phyloP scores from a whole-genome alignment of 2,888 invertebrate species.

The Aphidius colemani region DNA sequence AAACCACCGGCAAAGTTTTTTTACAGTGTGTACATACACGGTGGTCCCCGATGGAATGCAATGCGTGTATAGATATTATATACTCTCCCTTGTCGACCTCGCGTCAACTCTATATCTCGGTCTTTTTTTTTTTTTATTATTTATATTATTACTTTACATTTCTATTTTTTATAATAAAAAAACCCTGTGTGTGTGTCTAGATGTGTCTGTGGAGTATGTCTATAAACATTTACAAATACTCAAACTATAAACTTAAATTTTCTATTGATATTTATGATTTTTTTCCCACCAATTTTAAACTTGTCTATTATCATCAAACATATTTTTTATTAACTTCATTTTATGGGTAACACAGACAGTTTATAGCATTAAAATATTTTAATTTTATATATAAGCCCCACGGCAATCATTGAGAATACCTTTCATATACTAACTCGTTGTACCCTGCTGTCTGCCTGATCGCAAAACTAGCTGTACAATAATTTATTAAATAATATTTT shows the following conservation, averaged over 20 bases:
- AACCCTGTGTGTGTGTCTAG: too few relatives aligned
- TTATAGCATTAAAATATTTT: conserved; percentile 22
- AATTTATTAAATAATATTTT: too few relatives aligned
- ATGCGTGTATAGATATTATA: conserved; percentile 33
- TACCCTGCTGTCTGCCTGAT: conserved; percentile 16
- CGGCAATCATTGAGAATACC: conserved; percentile 24
- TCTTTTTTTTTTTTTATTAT: conserved; percentile 25
- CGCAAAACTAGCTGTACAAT: too few relatives aligned
- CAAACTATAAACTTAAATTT: too few relatives aligned
- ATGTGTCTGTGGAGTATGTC: too few relatives aligned
- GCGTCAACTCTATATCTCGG: conserved; percentile 37
- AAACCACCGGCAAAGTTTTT: too few relatives aligned
- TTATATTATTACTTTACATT: neutral
- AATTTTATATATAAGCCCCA: conserved; percentile 17
- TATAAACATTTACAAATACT: too few relatives aligned
- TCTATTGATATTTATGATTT: too few relatives aligned
- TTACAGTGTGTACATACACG: conserved; percentile 12
- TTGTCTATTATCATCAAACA: conserved; percentile 7
- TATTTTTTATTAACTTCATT: too few relatives aligned
- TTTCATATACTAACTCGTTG: neutral
- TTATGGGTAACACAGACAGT: too few relatives aligned
- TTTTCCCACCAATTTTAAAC: neutral
- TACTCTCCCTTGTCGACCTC: conserved; percentile 40
- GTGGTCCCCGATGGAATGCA: conserved; percentile 7
- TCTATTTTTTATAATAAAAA: conserved; percentile 1